Evolutionary conservation across 2,797 vertebrate genomes (phyloP), one percentile per base, ranked within the genome.

Genomic region (Galagoides demidoff): DNA sequence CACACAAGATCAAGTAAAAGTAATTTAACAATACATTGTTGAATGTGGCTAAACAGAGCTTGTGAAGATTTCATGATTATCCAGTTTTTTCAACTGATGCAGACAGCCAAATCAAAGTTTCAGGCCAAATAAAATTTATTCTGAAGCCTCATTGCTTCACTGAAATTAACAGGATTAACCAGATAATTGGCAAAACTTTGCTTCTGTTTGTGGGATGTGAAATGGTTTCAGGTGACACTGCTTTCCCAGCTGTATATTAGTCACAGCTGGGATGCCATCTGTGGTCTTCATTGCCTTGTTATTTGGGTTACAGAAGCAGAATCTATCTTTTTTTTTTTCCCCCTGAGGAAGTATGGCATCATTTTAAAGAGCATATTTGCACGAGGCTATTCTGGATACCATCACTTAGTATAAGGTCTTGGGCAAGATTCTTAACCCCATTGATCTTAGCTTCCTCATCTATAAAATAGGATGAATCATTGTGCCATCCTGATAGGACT

Each of bases 251-350:
- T 94, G 97, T 93, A 43, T 88, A 87, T 83, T 39, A 96, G 91
- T 79, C 93, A 96, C 97, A 97, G 95, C 95, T 97, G 97, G 96
- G 66, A 87, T 45, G 61, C 97, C 96, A 97, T 98, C 96, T 98
- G 96, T 90, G 84, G 85, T 31, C 63, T 52, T 96, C n/a, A 13
- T 8, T 78, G 81, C 71, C 89, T 95, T 94, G 83, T 77, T 84
- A 92, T 78, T 39, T 94, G 74, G 83, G 90, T 86, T 96, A 89
- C 0, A 5, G 57, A 61, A 70, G 37, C n/a, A 63, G 45, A 77
- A 74, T 68, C 70, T 91, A 59, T 87, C 73, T 88, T 55, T 13
- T 86, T 93, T 94, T 45, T n/a, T 37, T 59, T 79, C 27, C 52
- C 76, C 27, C 34, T 59, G 23, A 94, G 34, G 61, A 84, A 85